A percentile compares a stretch with the other conserved stretches of the same genome.
Evolutionary conservation across 2,797 vertebrate genomes (phyloP).

Genomic region (Cyprinodon diabolis): DNA sequence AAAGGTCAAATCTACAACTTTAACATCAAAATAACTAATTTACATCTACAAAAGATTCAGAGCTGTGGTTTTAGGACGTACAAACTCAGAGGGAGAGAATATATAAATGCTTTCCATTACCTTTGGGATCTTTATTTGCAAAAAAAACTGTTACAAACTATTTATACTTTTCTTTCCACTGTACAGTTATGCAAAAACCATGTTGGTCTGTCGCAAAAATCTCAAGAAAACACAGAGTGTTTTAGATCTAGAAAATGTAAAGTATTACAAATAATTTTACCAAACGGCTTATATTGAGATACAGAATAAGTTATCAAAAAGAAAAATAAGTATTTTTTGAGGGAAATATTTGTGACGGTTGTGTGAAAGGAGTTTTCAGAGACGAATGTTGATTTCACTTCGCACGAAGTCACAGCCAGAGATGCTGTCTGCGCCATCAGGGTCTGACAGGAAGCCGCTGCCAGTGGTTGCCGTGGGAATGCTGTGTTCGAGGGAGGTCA

Average conservation of each 20-base stretch:
- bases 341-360: too few relatives aligned
- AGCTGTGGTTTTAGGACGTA: too few relatives aligned
- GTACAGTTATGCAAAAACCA: neutral
- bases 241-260: neutral
- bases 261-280: neutral
- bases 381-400: slow-evolving; percentile 71
- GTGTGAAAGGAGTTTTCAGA: slow-evolving; percentile 37
- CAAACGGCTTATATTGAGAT: neutral
- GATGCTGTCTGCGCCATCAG: slow-evolving; percentile 62
- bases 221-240: too few relatives aligned
- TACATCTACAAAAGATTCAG: too few relatives aligned
- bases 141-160: neutral
- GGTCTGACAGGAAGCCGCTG: slow-evolving; percentile 74
- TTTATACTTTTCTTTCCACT: neutral
- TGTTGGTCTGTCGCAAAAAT: neutral
- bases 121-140: neutral
- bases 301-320: neutral
- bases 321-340: neutral
- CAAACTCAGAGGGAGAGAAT: too few relatives aligned
- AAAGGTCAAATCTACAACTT: too few relatives aligned
- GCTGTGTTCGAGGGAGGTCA: slow-evolving; percentile 83
- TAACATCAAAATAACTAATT: too few relatives aligned
- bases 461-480: slow-evolving; percentile 40
- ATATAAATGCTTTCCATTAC: neutral
- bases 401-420: slow-evolving; percentile 50